Percentiles rank a stretch among this genome's conserved stretches.
These are phyloP conservation scores for Stegastes partitus DNA, from an alignment of 2,113 vertebrate genomes.

Conservation along the genomic window DNA sequence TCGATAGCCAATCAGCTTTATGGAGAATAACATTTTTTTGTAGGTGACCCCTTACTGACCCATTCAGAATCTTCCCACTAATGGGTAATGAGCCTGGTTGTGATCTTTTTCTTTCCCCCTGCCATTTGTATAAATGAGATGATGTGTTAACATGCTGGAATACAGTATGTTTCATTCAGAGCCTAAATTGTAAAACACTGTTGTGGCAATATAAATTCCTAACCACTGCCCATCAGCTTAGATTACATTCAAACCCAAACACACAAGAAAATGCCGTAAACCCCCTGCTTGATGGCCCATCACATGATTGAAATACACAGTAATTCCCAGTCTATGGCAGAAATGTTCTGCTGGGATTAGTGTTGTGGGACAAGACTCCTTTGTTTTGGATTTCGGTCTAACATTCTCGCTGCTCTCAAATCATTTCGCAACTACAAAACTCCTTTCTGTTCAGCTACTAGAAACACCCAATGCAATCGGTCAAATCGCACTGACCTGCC, in stretches of 20 bases:
- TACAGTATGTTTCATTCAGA: conserved; percentile 25
- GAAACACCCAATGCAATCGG: conserved; percentile 45
- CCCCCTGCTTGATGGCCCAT: conserved; percentile 56
- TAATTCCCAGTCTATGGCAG: conserved; percentile 68
- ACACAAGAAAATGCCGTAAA: conserved; percentile 53
- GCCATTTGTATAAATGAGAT: not conserved
- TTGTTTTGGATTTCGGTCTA: conserved; percentile 72
- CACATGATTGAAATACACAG: conserved; percentile 76
- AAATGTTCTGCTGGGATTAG: conserved; percentile 76
- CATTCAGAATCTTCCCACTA: not conserved
- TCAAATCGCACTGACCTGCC: conserved; percentile 49
- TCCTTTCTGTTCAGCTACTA: conserved; percentile 40
- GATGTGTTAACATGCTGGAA: not conserved
- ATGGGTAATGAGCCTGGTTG: not conserved
- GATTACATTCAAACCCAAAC: conserved; percentile 40
- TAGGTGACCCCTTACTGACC: conserved; percentile 24
- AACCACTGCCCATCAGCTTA: conserved; percentile 21
- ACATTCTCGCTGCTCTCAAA: conserved; percentile 62
- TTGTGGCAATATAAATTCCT: conserved; percentile 10
- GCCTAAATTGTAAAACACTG: conserved; percentile 11
- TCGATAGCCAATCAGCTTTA: not conserved
- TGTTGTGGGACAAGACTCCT: conserved; percentile 74
- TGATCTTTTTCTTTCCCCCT: not conserved
- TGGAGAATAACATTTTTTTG: not conserved
- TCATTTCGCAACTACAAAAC: conserved; percentile 71